Base-by-base conservation (phyloP, 2,113 vertebrate genomes). In the Menidia beryllina region DNA sequence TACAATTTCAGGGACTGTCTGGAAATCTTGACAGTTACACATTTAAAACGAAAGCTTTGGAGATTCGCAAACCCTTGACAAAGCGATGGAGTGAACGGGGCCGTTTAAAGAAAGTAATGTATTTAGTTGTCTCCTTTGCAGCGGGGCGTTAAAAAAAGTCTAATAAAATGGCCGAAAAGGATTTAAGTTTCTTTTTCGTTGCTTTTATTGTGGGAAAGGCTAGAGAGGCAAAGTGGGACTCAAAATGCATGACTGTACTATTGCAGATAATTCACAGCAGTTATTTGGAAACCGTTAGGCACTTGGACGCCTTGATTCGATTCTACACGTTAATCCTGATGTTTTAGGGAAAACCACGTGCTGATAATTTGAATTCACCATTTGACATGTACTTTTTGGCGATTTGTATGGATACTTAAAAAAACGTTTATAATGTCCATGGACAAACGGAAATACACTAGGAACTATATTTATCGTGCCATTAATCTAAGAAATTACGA, bases 251-350 rank as follows among this genome's bases (percentile, higher is more conserved):
- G 3, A 26, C 9, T 48, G 43, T 20, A 27, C 41, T 19, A 45
- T 19, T 19, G 38, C 1, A 27, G 3, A 69, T 9, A 30, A 38
- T 36, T 52, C 11, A 26, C 38, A 55, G 17, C 14, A 15, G 10
- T 15, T 25, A 6, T 45, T 24, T 26, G 20, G 27, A 50, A 49
- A 36, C 34, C 43, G 11, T 11, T 68, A 54, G 67, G 69, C 43
- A 11, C 0, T 13, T 47, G 59, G 67, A n/a, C 69, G 75, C 49
- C 59, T 26, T 2, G 41, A 60, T 71, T 48, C 24, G 61, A 58
- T n/a, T 65, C 76, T 73, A 84, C 60, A 84, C 80, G 76, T 88
- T 79, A 70, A 78, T 56, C 45, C 41, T 53, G 54, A 57, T 74
- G 26, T 34, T 53, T 60, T 55, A 61, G 54, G 63, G 24, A 20